phyloP scores from a whole-genome alignment of 2,113 vertebrate genomes.

The Columba janthina region DNA sequence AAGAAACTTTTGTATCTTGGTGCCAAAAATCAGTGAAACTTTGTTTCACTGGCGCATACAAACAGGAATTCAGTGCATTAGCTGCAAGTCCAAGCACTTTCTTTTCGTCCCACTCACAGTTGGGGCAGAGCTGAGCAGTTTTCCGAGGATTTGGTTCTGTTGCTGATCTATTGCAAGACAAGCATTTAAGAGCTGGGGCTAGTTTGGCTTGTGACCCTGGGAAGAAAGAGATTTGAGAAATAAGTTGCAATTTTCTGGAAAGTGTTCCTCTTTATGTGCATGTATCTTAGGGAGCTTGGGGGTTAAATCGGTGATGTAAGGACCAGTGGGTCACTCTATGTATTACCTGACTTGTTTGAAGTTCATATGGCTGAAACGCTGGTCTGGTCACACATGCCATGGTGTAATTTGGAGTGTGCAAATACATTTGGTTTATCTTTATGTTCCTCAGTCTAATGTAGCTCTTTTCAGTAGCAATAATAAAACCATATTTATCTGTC shows the following conservation, averaged over 20 bases:
- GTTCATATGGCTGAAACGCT: background rate
- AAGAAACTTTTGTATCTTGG: background rate
- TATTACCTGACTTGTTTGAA: background rate
- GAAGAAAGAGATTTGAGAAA: background rate
- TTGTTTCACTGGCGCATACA: background rate
- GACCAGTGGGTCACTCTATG: background rate
- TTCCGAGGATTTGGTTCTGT: background rate
- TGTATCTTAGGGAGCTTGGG: accelerated
- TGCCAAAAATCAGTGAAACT: slow-evolving; percentile 28
- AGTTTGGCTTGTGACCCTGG: background rate
- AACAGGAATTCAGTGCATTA: background rate
- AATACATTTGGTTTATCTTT: background rate
- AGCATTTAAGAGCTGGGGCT: background rate
- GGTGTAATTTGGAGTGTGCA: background rate
- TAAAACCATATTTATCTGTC: background rate
- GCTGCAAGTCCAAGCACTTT: background rate
- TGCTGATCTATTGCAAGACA: background rate
- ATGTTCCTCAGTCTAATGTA: background rate
- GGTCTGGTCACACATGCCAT: background rate
- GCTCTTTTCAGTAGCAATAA: background rate
- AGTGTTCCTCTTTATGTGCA: background rate
- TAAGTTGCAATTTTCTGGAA: background rate
- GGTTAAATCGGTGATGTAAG: accelerated
- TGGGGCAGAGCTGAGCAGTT: background rate
- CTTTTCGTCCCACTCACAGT: background rate